These are phyloP conservation scores for Proisotoma minuta DNA, from an alignment of 2,888 invertebrate genomes.

Conservation along the genomic window DNA sequence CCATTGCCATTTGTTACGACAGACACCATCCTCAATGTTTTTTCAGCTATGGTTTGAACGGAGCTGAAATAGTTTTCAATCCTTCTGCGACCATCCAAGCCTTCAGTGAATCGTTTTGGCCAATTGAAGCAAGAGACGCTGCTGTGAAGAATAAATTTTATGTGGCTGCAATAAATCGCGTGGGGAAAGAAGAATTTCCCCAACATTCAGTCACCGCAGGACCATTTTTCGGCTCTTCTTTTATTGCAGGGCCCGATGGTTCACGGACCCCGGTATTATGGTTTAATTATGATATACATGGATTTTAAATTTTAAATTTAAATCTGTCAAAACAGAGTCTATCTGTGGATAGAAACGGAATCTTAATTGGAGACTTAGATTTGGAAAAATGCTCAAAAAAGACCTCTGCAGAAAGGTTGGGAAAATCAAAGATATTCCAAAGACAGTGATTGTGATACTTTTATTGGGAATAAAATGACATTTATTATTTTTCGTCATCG, in stretches of 20 bases:
- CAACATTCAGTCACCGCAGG: neutral
- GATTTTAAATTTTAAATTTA: neutral
- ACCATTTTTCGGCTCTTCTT: conserved; percentile 23
- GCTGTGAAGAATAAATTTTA: conserved; percentile 58
- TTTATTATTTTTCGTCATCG: too few relatives aligned
- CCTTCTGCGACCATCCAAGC: conserved; percentile 57
- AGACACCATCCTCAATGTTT: conserved; percentile 58
- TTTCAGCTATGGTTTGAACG: conserved; percentile 58
- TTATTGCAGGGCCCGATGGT: conserved; percentile 19
- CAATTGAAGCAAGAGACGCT: conserved; percentile 57
- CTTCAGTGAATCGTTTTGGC: conserved; percentile 57
- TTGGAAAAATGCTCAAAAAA: conserved; percentile 1
- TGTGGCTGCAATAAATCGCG: conserved; percentile 57
- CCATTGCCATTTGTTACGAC: conserved; percentile 58
- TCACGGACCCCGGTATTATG: conserved; percentile 17
- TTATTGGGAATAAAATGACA: too few relatives aligned
- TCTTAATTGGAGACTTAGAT: conserved; percentile 17
- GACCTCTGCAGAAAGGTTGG: neutral
- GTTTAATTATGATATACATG: neutral
- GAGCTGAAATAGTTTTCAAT: conserved; percentile 60
- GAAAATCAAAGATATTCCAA: too few relatives aligned
- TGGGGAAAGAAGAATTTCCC: conserved; percentile 52
- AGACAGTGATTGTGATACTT: too few relatives aligned
- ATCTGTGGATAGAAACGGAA: conserved; percentile 4
- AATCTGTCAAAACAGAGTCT: conserved; percentile 3